Evolutionary conservation across 2,888 invertebrate species (phyloP).

Genomic region (Folsomia manolachei): DNA sequence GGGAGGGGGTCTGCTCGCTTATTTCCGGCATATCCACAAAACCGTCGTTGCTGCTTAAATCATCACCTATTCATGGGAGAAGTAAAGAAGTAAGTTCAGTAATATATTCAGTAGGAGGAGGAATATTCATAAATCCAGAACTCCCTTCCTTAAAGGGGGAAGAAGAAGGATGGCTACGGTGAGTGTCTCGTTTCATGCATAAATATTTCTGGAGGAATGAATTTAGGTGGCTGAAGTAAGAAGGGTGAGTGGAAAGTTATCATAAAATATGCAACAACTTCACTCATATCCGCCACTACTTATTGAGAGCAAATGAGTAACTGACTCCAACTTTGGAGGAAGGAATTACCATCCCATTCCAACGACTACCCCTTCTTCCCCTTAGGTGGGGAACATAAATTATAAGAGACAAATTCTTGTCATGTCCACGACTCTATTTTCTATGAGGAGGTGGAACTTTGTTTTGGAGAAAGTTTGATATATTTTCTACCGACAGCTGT

Average conservation of each 20-base stretch:
- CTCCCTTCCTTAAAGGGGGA: neutral
- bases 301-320: too few species aligned
- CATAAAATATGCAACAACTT: slow-evolving; percentile 45
- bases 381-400: neutral
- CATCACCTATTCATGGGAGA: slow-evolving; percentile 57
- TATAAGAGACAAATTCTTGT: neutral
- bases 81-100: too few species aligned
- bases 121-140: neutral
- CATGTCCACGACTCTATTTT: too few species aligned
- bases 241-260: slow-evolving; percentile 8
- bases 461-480: too few species aligned
- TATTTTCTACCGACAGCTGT: too few species aligned
- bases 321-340: too few species aligned
- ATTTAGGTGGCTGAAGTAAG: neutral
- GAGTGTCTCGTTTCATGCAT: neutral
- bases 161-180: neutral
- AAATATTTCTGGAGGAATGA: neutral
- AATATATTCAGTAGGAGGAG: too few species aligned
- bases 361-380: neutral
- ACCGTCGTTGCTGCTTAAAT: slow-evolving; percentile 68
- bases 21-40: slow-evolving; percentile 54
- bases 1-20: slow-evolving; percentile 65
- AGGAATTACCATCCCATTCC: slow-evolving; percentile 42
- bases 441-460: too few species aligned
- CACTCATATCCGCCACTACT: slow-evolving; percentile 48